Base-by-base conservation (phyloP, 2,888 invertebrate species). In the Cantharis lateralis region DNA sequence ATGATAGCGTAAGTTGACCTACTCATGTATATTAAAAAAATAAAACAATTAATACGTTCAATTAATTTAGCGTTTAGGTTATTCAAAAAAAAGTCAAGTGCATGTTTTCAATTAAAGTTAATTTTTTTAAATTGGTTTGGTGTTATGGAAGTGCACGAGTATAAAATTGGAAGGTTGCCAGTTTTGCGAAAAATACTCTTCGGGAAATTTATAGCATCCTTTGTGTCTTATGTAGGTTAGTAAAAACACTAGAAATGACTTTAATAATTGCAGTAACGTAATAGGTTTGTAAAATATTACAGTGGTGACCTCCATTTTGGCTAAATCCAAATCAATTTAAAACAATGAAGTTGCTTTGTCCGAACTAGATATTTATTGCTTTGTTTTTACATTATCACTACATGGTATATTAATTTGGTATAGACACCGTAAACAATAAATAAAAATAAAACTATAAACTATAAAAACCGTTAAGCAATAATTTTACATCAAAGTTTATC, bases 251-350 rank as follows among this genome's bases (percentile, higher is more conserved):
- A 62, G 63, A 77, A 78, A 72, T 75, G 76, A 77, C 72, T 78
- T 79, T 78, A 78, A 78, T 80, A 81, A 79, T 75, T 48, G 74
- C 76, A 80, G 70, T 79, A 76, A 70, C 77, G 75, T 75, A 75
- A 81, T 80, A 78, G 79, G 77, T 71, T 81, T 80, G 75, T 80
- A 79, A 82, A 80, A 78, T 80, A 79, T 78, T 69, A 71, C 72
- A 78, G 75, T 73, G 73, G 75, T 80, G 79, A 80, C 78, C 76
- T 75, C 74, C 66, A 79, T 79, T 77, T 75, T 72, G 77, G 79
- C 79, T 75, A 75, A n/a, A 18, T 16, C 32, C 28, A 32, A 64
- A 71, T 71, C 71, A 71, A 64, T 64, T 64, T 71, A 32, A 7
- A 26, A 71, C 71, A 18, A 71, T 28, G 16, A 70, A 62, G 62